Conservation (phyloP, 2,888 invertebrate genomes). For the Philaethria dido region DNA sequence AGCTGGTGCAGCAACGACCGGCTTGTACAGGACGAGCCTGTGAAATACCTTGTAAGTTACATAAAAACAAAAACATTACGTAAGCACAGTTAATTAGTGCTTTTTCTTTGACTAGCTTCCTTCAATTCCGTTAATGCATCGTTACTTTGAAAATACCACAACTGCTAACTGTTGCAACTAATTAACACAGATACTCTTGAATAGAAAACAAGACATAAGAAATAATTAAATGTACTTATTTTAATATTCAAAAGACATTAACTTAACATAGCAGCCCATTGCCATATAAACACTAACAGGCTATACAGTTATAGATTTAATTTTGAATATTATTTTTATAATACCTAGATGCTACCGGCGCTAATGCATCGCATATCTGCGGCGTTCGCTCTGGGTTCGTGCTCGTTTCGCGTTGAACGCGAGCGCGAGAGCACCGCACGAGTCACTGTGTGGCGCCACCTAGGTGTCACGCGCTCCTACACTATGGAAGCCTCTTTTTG, state of each 20-base stretch:
- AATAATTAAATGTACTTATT: not conserved
- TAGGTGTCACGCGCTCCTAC: slow-evolving; percentile 89
- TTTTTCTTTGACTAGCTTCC: slow-evolving; percentile 31
- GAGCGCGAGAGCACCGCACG: slow-evolving; percentile 92
- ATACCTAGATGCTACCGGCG: slow-evolving; percentile 86
- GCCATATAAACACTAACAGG: too few species aligned
- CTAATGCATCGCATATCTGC: slow-evolving; percentile 88
- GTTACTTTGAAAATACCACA: slow-evolving; percentile 25
- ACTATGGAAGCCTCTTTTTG: slow-evolving; percentile 95
- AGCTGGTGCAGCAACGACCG: slow-evolving; percentile 87
- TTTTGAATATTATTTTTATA: not conserved
- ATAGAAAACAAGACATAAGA: not conserved
- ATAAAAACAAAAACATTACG: slow-evolving; percentile 30
- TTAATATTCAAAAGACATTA: not conserved
- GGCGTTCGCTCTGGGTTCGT: slow-evolving; percentile 88
- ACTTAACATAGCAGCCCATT: not conserved
- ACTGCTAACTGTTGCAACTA: slow-evolving; percentile 17
- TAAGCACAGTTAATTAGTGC: slow-evolving; percentile 31
- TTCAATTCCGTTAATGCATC: slow-evolving; percentile 36
- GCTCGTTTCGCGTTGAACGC: slow-evolving; percentile 90
- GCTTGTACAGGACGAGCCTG: slow-evolving; percentile 81
- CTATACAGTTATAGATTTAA: not conserved
- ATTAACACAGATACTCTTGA: slow-evolving; percentile 25
- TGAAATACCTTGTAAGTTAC: slow-evolving; percentile 83
- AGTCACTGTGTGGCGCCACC: slow-evolving; percentile 93